Evolutionary conservation across 1,140 invertebrate genomes (phyloP), one percentile per base, ranked within the genome.

Genomic region (Adoxophyes honmai): DNA sequence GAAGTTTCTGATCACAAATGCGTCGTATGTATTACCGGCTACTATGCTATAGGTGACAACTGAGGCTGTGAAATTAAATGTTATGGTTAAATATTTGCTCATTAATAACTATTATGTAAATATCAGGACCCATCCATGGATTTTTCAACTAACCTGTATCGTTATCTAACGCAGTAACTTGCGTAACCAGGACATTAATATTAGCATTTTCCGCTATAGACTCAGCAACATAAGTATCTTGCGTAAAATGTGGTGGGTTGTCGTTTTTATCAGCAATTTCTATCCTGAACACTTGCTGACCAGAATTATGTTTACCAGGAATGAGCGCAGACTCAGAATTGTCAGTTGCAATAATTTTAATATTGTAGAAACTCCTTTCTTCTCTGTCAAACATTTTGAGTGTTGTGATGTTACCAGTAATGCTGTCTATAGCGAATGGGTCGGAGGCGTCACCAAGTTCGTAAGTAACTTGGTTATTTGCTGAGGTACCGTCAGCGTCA

Each of bases 251-350:
- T 0, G 96, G 96, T 7, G 93, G 91, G 82, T 98, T 97, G 78
- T 98, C 97, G 76, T 97, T 97, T 80, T 95, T 96, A 86, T 98
- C 97, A 7, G 94, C 95, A 42, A 98, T 97, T 74, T 94, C 93
- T 60, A 98, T 96, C 59, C 93, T 91, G 72, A 98, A 96, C 53
- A 92, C 92, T 88, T 95, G 93, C 59, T 93, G 90, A 3, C 94
- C 94, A 28, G 91, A 91, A 68, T 95, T 95, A 51, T 91, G 94
- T 66, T 92, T 92, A 0, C 93, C 93, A 28, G 91, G 80, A 55
- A 86, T 86, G 1, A 96, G 73, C n/a, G 94, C 94, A 7, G 95
- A 96, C 0, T 95, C 94, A 0, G 94, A 95, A 79, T 96, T 96
- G 80, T 98, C 96, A 0, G 91, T 93, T 0, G 96, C 96, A 60